Conservation (phyloP, 2,797 vertebrate species). For the Xerus rutilus region DNA sequence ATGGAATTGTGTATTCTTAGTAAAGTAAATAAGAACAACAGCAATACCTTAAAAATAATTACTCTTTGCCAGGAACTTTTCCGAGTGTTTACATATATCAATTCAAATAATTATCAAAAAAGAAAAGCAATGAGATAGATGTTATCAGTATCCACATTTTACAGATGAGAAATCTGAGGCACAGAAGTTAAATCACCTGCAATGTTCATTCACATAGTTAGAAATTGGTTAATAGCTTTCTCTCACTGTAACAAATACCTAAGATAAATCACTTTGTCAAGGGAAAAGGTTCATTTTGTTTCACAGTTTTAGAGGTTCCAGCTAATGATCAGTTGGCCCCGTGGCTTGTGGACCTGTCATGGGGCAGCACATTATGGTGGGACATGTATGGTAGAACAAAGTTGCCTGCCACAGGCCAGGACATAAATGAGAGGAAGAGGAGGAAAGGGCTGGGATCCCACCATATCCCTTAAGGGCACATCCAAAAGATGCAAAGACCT, state of each 20-base stretch:
- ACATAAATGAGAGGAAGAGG: background rate
- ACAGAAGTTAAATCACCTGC: background rate
- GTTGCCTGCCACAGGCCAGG: background rate
- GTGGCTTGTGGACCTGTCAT: too few species aligned
- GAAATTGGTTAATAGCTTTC: background rate
- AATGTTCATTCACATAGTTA: background rate
- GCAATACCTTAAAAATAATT: background rate
- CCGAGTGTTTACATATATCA: background rate
- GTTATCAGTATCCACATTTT: background rate
- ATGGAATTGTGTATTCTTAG: background rate
- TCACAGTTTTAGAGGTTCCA: background rate
- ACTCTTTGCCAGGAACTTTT: background rate
- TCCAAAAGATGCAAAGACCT: background rate
- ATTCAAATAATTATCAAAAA: background rate
- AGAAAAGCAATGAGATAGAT: background rate
- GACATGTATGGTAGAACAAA: background rate
- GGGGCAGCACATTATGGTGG: too few species aligned
- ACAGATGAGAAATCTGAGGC: background rate
- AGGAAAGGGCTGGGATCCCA: background rate
- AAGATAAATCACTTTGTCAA: background rate
- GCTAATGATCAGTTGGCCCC: too few species aligned
- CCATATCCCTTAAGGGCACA: too few species aligned
- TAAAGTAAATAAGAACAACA: constrained; percentile 29
- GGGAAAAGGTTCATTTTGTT: background rate
- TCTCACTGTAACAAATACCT: background rate